Evolutionary conservation across 1,140 invertebrate genomes (phyloP).

Genomic region (Drosophila biarmipes): DNA sequence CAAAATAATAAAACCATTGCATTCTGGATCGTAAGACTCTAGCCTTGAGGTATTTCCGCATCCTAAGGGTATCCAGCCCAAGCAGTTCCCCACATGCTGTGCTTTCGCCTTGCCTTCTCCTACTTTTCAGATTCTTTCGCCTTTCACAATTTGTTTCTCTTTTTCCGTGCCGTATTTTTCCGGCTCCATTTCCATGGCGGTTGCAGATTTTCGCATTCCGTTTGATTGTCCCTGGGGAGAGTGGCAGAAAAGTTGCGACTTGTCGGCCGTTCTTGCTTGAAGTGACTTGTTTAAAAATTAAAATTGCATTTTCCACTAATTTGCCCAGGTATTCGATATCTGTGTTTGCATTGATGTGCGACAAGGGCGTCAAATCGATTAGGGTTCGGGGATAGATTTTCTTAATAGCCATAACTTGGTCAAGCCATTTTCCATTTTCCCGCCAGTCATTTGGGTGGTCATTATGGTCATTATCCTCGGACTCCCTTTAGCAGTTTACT

Average conservation of each 20-base stretch:
- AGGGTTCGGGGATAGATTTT: conserved; percentile 1
- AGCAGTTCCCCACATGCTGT: conserved; percentile 37
- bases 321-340: conserved; percentile 9
- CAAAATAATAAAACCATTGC: not conserved
- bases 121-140: conserved; percentile 21
- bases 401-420: conserved; percentile 22
- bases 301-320: conserved; percentile 63
- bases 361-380: conserved; percentile 8
- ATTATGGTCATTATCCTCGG: conserved; percentile 48
- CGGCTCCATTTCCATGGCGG: conserved; percentile 16
- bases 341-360: conserved; percentile 1
- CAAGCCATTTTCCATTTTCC: conserved; percentile 18
- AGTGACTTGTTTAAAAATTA: conserved; percentile 41
- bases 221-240: conserved; percentile 49
- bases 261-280: not conserved
- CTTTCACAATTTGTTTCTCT: conserved; percentile 6
- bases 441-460: conserved; percentile 39
- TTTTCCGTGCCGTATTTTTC: conserved; percentile 16
- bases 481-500: conserved; percentile 12
- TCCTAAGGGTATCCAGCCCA: not conserved
- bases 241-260: conserved; percentile 8
- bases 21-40: too few relatives aligned
- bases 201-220: conserved; percentile 55
- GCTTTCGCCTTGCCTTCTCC: conserved; percentile 2
- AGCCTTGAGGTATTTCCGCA: not conserved